Percentiles rank a stretch among this genome's conserved stretches.
phyloP scores from a whole-genome alignment of 2,113 vertebrate genomes.

The Urocynchramus pylzowi region DNA sequence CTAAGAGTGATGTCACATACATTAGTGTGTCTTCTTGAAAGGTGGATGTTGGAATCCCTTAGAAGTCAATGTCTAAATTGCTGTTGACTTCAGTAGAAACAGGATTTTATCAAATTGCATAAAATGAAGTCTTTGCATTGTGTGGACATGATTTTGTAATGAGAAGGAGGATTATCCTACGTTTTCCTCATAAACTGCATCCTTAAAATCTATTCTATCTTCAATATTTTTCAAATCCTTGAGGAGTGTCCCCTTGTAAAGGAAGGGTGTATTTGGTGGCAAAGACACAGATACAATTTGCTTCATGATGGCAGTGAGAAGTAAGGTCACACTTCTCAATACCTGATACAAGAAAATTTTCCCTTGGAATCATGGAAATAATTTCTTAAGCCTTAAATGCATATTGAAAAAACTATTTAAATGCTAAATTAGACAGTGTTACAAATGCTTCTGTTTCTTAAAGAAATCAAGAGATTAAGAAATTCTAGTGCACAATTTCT shows the following conservation, averaged over 20 bases:
- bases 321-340: background rate
- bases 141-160: background rate
- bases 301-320: background rate
- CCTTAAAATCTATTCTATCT: background rate
- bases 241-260: background rate
- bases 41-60: background rate
- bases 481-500: slow-evolving; percentile 33
- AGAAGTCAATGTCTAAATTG: background rate
- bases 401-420: background rate
- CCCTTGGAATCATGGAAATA: background rate
- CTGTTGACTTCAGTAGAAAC: background rate
- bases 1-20: background rate
- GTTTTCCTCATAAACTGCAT: background rate
- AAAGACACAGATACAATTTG: background rate
- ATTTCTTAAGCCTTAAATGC: background rate
- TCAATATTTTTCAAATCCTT: background rate
- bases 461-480: background rate
- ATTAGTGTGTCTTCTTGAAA: background rate
- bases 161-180: background rate
- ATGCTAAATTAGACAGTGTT: slow-evolving; percentile 9
- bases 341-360: background rate
- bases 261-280: background rate
- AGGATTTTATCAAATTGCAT: background rate
- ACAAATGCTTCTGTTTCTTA: slow-evolving; percentile 9
- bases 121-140: background rate